phyloP scores from a whole-genome alignment of 2,797 vertebrate species.

The Sebastes kiyomatsui region DNA sequence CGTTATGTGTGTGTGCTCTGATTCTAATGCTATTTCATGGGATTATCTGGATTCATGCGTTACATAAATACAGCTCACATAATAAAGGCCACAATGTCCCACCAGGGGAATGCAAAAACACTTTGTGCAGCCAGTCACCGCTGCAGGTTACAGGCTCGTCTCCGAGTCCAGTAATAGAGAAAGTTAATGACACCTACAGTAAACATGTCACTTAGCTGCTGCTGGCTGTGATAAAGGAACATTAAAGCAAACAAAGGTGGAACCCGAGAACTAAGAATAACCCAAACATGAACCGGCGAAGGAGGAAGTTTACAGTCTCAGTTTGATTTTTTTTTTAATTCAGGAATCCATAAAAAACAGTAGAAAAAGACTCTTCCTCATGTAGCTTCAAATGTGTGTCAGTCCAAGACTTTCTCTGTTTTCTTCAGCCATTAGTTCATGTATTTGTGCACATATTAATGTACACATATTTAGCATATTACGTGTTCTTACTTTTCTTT shows the following conservation, averaged over 20 bases:
- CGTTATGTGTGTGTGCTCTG: not conserved
- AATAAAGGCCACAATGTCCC: slow-evolving; percentile 47
- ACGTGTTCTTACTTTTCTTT: not conserved
- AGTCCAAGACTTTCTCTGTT: not conserved
- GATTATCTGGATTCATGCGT: slow-evolving; percentile 63
- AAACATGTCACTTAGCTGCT: slow-evolving; percentile 23
- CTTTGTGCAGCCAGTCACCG: not conserved
- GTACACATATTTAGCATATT: not conserved
- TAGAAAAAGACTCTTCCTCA: not conserved
- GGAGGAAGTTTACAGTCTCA: not conserved
- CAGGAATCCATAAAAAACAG: not conserved
- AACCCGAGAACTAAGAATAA: slow-evolving; percentile 16
- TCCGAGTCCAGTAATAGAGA: not conserved
- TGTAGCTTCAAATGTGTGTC: not conserved
- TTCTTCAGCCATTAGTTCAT: not conserved
- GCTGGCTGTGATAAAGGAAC: slow-evolving; percentile 16
- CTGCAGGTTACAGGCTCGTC: not conserved
- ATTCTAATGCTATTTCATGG: slow-evolving; percentile 51
- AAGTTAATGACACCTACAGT: slow-evolving; percentile 1
- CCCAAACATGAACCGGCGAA: not conserved
- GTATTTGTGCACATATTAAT: not conserved
- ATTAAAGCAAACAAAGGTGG: slow-evolving; percentile 59
- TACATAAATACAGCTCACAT: slow-evolving; percentile 60
- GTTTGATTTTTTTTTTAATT: not conserved
- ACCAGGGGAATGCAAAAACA: slow-evolving; percentile 24